phyloP scores from a whole-genome alignment of 2,113 vertebrate species.

The Cochlearius cochlearius region DNA sequence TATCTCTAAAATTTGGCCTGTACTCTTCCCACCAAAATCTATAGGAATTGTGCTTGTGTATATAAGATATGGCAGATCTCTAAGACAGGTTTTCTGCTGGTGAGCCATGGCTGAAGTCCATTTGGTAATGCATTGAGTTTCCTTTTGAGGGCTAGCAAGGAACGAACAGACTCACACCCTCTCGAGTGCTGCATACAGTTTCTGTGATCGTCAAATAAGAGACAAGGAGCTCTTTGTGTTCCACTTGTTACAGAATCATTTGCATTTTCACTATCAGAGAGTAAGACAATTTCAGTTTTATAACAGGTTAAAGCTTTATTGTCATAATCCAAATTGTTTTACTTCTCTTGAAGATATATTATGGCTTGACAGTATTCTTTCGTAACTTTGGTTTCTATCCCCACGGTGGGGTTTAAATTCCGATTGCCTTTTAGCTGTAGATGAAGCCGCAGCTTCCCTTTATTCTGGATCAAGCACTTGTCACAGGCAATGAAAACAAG shows the following conservation, averaged over 20 bases:
- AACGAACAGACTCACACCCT: not conserved
- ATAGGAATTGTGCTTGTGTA: not conserved
- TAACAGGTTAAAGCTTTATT: not conserved
- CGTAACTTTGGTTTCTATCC: not conserved
- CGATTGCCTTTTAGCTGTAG: not conserved
- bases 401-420: not conserved
- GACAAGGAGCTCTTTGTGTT: not conserved
- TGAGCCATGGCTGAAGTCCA: not conserved
- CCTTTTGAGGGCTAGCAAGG: not conserved
- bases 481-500: not conserved
- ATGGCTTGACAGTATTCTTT: not conserved
- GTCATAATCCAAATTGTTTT: not conserved
- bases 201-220: not conserved
- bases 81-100: not conserved
- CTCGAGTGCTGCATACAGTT: not conserved
- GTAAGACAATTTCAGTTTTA: not conserved
- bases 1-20: not conserved
- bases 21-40: not conserved
- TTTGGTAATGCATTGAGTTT: not conserved
- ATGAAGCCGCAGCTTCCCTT: not conserved
- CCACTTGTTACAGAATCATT: not conserved
- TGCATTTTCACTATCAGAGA: not conserved
- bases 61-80: not conserved
- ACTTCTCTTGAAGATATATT: not conserved
- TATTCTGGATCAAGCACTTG: not conserved